Base-by-base conservation (phyloP, 2,797 vertebrate species). In the Thunnus albacares region DNA sequence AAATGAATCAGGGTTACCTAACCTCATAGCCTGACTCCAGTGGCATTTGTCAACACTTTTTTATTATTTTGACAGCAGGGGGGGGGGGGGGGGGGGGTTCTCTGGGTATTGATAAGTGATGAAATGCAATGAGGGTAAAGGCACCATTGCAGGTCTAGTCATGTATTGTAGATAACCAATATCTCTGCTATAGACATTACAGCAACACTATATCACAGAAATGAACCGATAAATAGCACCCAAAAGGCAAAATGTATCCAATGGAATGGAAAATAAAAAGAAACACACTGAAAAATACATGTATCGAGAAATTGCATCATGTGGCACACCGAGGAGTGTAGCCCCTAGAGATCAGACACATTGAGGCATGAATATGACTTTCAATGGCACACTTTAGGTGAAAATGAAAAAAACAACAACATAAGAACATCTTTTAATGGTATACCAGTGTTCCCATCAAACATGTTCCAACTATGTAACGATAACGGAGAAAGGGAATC, bases 1-100 rank as follows among this genome's bases (percentile, higher is more conserved):
- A 94, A 95, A 94, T 94, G 87, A 91, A 91, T 89, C 71, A 56
- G 90, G 81, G 85, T 92, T 92, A 66, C 71, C 87, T 85, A 77
- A 92, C 90, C 85, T 86, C 87, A 63, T 75, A 57, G 80, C 79
- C 85, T 12, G 69, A 78, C 75, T 89, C 76, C 75, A 55, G 33
- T 67, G 80, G 79, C 72, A 79, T 82, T 88, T 88, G 75, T 86
- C 82, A 87, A 62, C 75, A 56, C 74, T 80, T 92, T 85, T 87
- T 91, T 79, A 89, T 93, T 85, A 90, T 90, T 90, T 85, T 83
- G 90, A 87, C 83, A 85, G 84, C 82, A 43, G 60, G 80, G 4
- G 28, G 4, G 28, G n/a, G 4, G 28, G 28, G 28, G 5, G 28
- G 28, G 28, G 28, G 28, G 17, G 71, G 12, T 83, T 90, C 77